Evolutionary conservation across 2,888 invertebrate genomes (phyloP).

Genomic region (Trissolcus japonicus): DNA sequence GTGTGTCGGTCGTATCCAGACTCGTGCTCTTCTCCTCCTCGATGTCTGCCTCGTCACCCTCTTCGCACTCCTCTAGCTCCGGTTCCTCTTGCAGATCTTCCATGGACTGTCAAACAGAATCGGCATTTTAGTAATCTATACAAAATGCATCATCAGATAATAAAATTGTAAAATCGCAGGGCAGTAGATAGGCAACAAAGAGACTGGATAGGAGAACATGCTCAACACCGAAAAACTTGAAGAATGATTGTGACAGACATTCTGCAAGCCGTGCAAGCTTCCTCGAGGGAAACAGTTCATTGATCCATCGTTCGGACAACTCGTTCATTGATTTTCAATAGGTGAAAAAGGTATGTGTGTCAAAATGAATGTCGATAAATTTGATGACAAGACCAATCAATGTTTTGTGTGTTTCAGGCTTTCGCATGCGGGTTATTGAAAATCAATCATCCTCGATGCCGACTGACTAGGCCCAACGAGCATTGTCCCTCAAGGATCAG

Average conservation of each 20-base stretch:
- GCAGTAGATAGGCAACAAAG: conserved; percentile 44
- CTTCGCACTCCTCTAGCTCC: conserved; percentile 73
- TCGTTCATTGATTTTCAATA: conserved; percentile 44
- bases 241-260: conserved; percentile 51
- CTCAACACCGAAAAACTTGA: conserved; percentile 17
- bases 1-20: conserved; percentile 56
- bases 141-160: neutral
- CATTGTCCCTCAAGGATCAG: conserved; percentile 56
- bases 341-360: conserved; percentile 19
- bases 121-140: neutral
- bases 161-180: conserved; percentile 44
- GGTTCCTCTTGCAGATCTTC: conserved; percentile 74
- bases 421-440: conserved; percentile 12
- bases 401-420: conserved; percentile 1
- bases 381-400: neutral
- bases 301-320: conserved; percentile 43
- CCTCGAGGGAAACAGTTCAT: conserved; percentile 42
- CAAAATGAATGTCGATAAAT: neutral
- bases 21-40: conserved; percentile 66
- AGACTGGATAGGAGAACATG: conserved; percentile 10
- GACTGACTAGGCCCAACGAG: conserved; percentile 40
- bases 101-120: conserved; percentile 68
- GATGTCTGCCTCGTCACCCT: conserved; percentile 69
- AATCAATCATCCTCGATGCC: conserved; percentile 33
- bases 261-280: conserved; percentile 56